Evolutionary conservation across 2,888 invertebrate species (phyloP).

Genomic region (Acanthosepion pharaonis): DNA sequence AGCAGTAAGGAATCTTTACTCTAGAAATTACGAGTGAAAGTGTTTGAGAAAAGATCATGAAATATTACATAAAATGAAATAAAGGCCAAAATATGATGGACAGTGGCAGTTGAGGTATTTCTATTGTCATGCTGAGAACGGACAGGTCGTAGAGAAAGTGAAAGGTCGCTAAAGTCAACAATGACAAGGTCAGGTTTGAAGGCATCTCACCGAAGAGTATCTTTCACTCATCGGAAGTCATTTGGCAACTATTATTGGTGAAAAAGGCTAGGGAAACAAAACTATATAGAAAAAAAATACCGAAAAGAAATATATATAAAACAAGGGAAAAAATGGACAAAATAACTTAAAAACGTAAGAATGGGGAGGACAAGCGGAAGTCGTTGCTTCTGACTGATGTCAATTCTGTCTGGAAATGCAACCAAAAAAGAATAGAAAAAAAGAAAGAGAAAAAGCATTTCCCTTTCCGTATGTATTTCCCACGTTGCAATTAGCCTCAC

Average conservation of each 20-base stretch:
- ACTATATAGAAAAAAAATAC: not conserved
- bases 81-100: not conserved
- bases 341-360: not conserved
- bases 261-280: no score
- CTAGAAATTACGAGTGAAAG: not conserved
- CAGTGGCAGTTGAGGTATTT: conserved; percentile 21
- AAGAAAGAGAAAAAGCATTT: not conserved
- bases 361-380: no score
- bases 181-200: conserved; percentile 4
- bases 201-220: no score
- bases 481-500: not conserved
- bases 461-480: not conserved
- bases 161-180: conserved; percentile 12
- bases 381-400: not conserved
- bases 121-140: not conserved
- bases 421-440: not conserved
- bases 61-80: not conserved
- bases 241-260: not conserved
- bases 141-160: not conserved
- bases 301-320: not conserved
- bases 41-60: not conserved
- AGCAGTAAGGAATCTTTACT: not conserved
- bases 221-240: not conserved
- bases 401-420: conserved; percentile 20
- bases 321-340: not conserved